phyloP scores from a whole-genome alignment of 2,888 invertebrate genomes.

The Platycnemis pennipes region DNA sequence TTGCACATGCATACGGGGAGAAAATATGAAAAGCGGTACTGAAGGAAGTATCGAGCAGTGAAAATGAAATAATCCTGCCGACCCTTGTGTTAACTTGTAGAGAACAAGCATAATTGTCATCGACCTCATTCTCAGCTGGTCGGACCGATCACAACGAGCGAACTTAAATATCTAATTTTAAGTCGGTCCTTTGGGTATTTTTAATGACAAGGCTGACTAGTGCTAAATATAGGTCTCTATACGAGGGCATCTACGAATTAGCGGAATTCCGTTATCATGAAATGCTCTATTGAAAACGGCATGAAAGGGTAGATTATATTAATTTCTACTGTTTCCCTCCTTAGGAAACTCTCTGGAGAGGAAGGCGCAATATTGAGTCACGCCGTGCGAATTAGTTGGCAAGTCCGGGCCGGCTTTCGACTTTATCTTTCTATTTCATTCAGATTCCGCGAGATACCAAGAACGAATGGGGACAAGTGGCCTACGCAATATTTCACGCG shows the following conservation, averaged over 20 bases:
- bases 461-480: neutral
- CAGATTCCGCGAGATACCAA: neutral
- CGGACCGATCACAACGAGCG: neutral
- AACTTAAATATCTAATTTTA: neutral
- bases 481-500: neutral
- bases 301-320: neutral
- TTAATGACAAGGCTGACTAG: neutral
- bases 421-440: constrained; percentile 22
- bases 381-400: neutral
- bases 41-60: neutral
- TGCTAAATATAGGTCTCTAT: neutral
- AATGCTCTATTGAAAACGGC: neutral
- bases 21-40: neutral
- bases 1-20: neutral
- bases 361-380: neutral
- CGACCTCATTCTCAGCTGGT: neutral
- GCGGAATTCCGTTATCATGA: neutral
- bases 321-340: neutral
- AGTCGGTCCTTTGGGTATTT: neutral
- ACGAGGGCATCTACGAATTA: neutral
- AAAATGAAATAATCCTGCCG: neutral
- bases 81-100: neutral
- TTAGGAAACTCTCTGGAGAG: neutral
- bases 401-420: constrained; percentile 22
- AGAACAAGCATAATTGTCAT: neutral